Percentiles rank a stretch among this genome's conserved stretches.
Evolutionary conservation across 2,113 vertebrate genomes (phyloP).

Genomic region (Nettapus auritus): DNA sequence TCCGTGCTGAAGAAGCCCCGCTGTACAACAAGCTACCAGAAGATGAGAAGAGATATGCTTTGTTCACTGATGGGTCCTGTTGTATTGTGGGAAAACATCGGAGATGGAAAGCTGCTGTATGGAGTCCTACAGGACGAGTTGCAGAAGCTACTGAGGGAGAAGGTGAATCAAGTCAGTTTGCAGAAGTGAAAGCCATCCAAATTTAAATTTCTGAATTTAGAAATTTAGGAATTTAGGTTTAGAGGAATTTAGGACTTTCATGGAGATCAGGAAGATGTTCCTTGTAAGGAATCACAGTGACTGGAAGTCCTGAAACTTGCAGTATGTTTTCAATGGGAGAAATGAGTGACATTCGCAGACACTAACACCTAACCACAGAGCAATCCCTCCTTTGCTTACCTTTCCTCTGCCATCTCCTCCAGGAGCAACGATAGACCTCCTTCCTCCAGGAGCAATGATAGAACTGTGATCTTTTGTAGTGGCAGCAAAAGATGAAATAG

Average conservation of each 20-base stretch:
- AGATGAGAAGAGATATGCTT: no score
- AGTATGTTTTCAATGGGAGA: neutral
- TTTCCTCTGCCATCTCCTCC: neutral
- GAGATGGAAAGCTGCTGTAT: no score
- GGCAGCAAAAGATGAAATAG: neutral
- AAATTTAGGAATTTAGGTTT: no score
- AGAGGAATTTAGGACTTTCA: neutral
- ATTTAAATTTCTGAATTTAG: no score
- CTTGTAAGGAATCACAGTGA: neutral
- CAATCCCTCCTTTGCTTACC: neutral
- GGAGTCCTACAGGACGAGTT: no score
- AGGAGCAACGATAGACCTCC: neutral
- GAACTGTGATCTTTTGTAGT: neutral
- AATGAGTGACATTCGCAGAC: neutral
- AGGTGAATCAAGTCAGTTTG: no score
- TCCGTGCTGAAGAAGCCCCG: no score
- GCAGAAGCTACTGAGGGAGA: no score
- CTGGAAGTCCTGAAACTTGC: neutral
- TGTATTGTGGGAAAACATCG: no score
- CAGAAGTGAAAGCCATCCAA: no score
- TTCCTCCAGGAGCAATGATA: neutral
- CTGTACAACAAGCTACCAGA: no score
- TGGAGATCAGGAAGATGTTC: neutral
- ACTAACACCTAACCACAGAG: neutral
- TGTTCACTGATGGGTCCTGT: no score